These are phyloP conservation scores for Balearica regulorum DNA, from an alignment of 2,797 vertebrate genomes.

Conservation along the genomic window DNA sequence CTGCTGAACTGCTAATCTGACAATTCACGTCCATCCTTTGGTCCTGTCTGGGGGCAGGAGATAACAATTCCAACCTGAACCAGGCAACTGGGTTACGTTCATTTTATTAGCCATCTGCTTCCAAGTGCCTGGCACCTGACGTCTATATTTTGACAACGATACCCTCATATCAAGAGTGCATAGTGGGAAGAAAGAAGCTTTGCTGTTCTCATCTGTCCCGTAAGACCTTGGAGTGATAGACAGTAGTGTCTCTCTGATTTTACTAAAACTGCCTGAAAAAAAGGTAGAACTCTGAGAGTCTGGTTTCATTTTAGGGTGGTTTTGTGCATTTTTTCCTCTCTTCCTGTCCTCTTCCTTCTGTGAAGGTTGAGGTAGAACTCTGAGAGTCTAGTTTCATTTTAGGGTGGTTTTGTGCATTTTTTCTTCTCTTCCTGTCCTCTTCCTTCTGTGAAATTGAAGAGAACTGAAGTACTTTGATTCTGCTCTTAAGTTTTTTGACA, in stretches of 20 bases:
- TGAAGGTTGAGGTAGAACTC: not conserved
- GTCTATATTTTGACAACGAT: not conserved
- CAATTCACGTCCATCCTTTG: not conserved
- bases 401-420: not conserved
- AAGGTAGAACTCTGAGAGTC: not conserved
- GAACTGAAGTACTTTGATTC: not conserved
- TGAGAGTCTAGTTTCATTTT: not conserved
- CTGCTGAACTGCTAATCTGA: not conserved
- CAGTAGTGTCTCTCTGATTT: not conserved
- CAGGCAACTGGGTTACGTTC: not conserved
- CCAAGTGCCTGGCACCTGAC: not conserved
- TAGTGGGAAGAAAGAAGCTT: not conserved
- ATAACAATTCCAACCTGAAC: not conserved
- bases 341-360: not conserved
- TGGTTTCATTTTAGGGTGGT: not conserved
- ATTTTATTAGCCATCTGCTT: not conserved
- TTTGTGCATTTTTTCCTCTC: fast-evolving
- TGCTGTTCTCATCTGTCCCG: not conserved
- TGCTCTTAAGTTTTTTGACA: not conserved
- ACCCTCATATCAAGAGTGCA: not conserved
- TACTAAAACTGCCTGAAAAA: not conserved
- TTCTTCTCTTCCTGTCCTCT: not conserved
- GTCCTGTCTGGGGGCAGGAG: not conserved
- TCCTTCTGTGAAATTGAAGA: not conserved
- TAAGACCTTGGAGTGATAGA: not conserved